Conservation (phyloP, 2,113 vertebrate genomes). For the Salvator merianae region DNA sequence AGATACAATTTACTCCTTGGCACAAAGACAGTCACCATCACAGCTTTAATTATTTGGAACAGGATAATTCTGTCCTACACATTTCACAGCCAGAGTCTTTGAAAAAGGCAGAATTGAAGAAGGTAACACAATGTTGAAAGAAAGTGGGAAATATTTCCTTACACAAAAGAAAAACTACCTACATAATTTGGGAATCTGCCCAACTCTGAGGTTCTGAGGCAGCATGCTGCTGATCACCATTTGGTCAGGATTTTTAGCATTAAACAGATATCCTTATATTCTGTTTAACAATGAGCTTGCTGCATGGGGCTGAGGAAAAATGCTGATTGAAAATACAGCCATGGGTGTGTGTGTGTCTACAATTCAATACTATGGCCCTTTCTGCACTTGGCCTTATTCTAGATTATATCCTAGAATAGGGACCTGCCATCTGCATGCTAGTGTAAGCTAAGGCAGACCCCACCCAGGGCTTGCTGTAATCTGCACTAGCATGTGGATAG, state of each 20-base stretch:
- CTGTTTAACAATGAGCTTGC: not conserved
- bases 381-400: too few relatives aligned
- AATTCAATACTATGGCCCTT: too few relatives aligned
- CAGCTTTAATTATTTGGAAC: slow-evolving; percentile 19
- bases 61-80: not conserved
- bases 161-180: not conserved
- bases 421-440: too few relatives aligned
- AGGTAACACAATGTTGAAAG: not conserved
- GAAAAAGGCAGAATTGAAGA: not conserved
- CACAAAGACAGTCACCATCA: not conserved
- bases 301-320: not conserved
- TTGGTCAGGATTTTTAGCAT: not conserved
- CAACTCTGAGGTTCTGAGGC: not conserved
- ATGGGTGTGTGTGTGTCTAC: too few relatives aligned
- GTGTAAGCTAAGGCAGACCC: too few relatives aligned
- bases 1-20: slow-evolving; percentile 13
- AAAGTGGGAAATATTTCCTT: too few relatives aligned
- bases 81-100: not conserved
- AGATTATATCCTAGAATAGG: too few relatives aligned
- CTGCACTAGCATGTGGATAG: too few relatives aligned
- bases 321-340: not conserved
- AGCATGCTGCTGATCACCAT: not conserved
- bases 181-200: not conserved
- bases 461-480: too few relatives aligned
- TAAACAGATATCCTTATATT: not conserved